Evolutionary conservation across 2,113 vertebrate genomes (phyloP).

Genomic region (Ammodytes marinus): DNA sequence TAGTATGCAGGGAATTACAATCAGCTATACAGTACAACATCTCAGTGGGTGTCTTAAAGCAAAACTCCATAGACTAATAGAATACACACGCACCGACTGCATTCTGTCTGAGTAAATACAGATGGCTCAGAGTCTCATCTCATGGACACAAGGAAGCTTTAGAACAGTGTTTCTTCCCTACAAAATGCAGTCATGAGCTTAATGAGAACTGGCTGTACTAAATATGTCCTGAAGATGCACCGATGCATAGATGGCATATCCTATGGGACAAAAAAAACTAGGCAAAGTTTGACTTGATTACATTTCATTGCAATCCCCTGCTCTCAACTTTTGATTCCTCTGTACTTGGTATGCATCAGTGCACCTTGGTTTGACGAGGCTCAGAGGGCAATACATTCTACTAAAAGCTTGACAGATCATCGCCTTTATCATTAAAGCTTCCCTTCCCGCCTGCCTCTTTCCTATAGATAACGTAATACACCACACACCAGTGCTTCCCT

Average conservation of each 20-base stretch:
- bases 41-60: constrained; percentile 36
- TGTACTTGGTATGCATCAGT: constrained; percentile 61
- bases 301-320: constrained; percentile 15
- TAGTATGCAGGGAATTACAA: constrained; percentile 47
- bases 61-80: constrained; percentile 39
- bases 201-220: constrained; percentile 35
- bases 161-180: not conserved
- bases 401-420: constrained; percentile 74
- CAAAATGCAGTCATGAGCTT: constrained; percentile 7
- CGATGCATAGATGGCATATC: constrained; percentile 4
- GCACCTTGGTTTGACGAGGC: constrained; percentile 60
- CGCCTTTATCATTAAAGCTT: constrained; percentile 65
- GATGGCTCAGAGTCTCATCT: constrained; percentile 27
- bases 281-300: constrained; percentile 45
- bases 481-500: constrained; percentile 45
- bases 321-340: constrained; percentile 35
- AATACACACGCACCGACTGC: not conserved
- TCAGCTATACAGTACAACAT: constrained; percentile 41
- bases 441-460: constrained; percentile 44
- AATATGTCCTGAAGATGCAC: constrained; percentile 11
- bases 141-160: constrained; percentile 19
- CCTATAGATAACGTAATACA: constrained; percentile 55
- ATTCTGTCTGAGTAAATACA: constrained; percentile 27
- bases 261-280: constrained; percentile 30
- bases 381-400: constrained; percentile 68